A percentile compares a stretch with the other conserved stretches of the same genome.
Conservation (phyloP, 2,113 vertebrate species). For the Sialia sialis region DNA sequence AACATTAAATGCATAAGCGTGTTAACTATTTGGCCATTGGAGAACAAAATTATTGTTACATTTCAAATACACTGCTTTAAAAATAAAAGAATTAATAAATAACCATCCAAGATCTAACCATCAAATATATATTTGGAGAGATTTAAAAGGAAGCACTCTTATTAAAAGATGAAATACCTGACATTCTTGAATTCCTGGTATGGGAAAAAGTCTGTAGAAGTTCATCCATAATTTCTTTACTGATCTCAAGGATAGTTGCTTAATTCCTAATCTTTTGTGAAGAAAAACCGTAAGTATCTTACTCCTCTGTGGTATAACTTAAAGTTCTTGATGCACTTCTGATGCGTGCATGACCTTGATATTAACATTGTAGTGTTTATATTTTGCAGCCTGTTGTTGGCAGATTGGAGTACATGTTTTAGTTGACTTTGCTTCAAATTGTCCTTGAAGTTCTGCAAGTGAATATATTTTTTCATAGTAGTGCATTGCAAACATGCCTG, state of each 20-base stretch:
- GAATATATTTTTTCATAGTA: not conserved
- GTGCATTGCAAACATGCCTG: not conserved
- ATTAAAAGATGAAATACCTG: not conserved
- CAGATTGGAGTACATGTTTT: not conserved
- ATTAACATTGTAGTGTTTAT: not conserved
- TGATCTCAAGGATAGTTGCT: not conserved
- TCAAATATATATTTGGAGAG: not conserved
- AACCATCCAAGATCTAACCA: not conserved
- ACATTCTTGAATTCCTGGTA: not conserved
- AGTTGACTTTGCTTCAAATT: not conserved
- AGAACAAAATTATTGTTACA: not conserved
- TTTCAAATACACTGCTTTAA: not conserved
- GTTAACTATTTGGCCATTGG: not conserved
- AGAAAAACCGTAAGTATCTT: not conserved
- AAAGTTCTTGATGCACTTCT: not conserved
- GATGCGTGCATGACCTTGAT: not conserved
- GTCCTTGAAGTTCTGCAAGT: not conserved
- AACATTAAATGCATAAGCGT: not conserved
- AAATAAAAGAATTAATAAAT: not conserved
- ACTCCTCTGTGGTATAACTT: not conserved
- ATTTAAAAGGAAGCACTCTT: not conserved
- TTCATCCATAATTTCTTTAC: not conserved
- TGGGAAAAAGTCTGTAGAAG: not conserved
- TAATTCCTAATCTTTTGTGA: not conserved
- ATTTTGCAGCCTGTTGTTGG: not conserved